Base-by-base conservation (phyloP, 1,140 invertebrate genomes). In the Aleiodes sp. region DNA sequence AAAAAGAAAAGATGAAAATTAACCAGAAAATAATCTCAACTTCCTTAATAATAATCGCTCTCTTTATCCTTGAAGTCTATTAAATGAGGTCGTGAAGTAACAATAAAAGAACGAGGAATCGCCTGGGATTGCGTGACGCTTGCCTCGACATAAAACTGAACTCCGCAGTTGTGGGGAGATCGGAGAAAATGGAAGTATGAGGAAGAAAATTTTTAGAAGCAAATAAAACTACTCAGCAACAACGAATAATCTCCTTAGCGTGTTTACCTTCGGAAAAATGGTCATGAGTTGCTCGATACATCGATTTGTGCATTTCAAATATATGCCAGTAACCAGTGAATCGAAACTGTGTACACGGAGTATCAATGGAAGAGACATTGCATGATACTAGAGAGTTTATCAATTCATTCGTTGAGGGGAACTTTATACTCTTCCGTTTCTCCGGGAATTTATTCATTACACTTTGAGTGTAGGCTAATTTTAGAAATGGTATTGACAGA, bases 301-400 rank as follows among this genome's bases (percentile, higher is more conserved):
- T 62, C 37, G 60, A 62, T 62, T 33, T n/a, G 4, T 7, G 14
- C 16, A 60, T 37, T 62, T 37, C 21, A 62, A 62, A 62, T 62
- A 39, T 62, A 62, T 62, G 60, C 19, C 33, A 62, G 33, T 39
- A 33, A 60, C 19, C 28, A 60, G 39, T n/a, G 39, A 43, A n/a
- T 43, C 7, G 39, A 43, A 16, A 46, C n/a, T n/a, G 14, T 46
- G 41, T 46, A 46, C n/a, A 14, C 2, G 21, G 21, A 52, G 12
- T 21, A 52, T 52, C 46, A 92, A 92, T 28, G 88, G 89, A 78
- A 92, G 91, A 81, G 96, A 96, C 73, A 96, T 93, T 9, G 96
- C 87, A 84, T 97, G 97, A 16, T 95, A 95, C 83, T 96, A 94
- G 2, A 92, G 86, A 26, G 41, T 46, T 52, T 52, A 52, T 52